A percentile compares a stretch with the other conserved stretches of the same genome.
These are phyloP conservation scores for Torymus auratus DNA, from an alignment of 2,888 invertebrate species.

Conservation along the genomic window DNA sequence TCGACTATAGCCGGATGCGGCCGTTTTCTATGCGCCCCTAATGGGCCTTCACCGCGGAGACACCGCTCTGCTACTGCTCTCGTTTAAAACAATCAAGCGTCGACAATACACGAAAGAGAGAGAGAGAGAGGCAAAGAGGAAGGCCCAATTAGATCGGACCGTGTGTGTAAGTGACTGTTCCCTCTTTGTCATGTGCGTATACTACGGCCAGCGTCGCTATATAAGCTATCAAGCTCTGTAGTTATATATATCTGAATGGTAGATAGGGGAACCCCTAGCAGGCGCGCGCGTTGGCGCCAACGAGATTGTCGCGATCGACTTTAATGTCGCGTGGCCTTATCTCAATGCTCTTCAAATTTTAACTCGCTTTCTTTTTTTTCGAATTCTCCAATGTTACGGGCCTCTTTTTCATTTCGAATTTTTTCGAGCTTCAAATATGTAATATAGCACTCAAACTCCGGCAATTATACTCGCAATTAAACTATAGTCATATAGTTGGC, in stretches of 20 bases:
- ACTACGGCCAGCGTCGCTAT: not conserved
- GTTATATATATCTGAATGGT: not conserved
- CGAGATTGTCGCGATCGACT: not conserved
- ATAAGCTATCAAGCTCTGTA: not conserved
- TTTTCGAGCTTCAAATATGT: too few species aligned
- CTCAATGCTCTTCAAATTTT: constrained; percentile 7
- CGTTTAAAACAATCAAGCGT: constrained; percentile 74
- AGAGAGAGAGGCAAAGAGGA: constrained; percentile 69
- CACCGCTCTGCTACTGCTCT: constrained; percentile 71
- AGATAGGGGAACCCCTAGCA: not conserved
- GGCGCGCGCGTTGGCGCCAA: constrained; percentile 23
- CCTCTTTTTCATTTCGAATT: too few species aligned
- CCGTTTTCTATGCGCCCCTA: constrained; percentile 63
- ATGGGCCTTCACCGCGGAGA: constrained; percentile 68
- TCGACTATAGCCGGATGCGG: constrained; percentile 68
- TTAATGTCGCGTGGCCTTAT: not conserved
- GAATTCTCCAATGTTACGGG: too few species aligned
- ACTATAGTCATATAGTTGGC: too few species aligned
- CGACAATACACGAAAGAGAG: not conserved
- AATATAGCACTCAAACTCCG: too few species aligned
- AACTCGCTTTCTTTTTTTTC: not conserved
- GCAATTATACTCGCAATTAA: too few species aligned
- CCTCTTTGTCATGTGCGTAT: not conserved
- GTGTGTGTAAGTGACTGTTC: too few species aligned
- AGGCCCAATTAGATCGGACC: constrained; percentile 69